Conservation (phyloP, 2,797 vertebrate genomes). For the Cyprinella venusta region DNA sequence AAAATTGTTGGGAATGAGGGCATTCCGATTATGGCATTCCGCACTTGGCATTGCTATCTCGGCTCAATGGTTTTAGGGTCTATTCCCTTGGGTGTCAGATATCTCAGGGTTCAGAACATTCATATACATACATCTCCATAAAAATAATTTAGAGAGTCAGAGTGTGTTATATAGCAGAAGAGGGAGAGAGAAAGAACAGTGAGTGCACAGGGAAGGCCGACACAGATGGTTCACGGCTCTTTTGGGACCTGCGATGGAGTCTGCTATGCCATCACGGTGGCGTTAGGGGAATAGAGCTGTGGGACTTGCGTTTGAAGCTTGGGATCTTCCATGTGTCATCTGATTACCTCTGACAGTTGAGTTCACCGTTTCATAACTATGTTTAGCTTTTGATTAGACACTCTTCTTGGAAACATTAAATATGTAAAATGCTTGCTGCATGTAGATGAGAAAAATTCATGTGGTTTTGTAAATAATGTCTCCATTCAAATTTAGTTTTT, state of each 20-base stretch:
- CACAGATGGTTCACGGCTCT: constrained; percentile 50
- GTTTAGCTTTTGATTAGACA: constrained; percentile 3
- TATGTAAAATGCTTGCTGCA: background rate
- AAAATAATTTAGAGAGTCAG: constrained; percentile 40
- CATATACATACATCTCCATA: constrained; percentile 39
- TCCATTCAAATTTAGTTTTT: background rate
- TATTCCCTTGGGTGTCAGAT: constrained; percentile 13
- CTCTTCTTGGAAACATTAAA: constrained; percentile 7
- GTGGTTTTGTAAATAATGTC: background rate
- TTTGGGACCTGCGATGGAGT: constrained; percentile 33
- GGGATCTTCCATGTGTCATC: constrained; percentile 21
- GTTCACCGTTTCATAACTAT: constrained; percentile 15
- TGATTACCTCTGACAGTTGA: constrained; percentile 24
- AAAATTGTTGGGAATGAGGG: constrained; percentile 37
- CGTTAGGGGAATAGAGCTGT: constrained; percentile 14
- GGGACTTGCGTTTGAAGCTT: constrained; percentile 21
- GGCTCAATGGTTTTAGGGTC: constrained; percentile 38
- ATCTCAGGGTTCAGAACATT: constrained; percentile 34
- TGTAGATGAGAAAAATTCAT: background rate
- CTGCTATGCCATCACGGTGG: constrained; percentile 28
- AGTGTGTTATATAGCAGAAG: background rate
- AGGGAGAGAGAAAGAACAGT: background rate
- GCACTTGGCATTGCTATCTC: constrained; percentile 27
- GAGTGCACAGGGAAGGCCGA: constrained; percentile 25
- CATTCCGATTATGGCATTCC: constrained; percentile 26